phyloP scores from a whole-genome alignment of 2,113 vertebrate genomes.

The Pluvianellus socialis region DNA sequence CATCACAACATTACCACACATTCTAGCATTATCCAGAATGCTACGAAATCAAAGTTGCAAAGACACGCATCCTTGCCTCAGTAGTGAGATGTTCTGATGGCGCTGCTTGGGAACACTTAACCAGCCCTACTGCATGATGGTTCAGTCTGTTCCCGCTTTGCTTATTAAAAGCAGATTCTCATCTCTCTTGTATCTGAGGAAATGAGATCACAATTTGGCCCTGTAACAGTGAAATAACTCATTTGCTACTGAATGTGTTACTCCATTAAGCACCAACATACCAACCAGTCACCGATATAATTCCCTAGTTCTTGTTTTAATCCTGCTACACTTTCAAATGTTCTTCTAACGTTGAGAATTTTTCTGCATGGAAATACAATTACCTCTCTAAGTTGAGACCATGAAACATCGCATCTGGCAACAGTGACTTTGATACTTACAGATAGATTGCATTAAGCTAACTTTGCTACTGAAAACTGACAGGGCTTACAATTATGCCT shows the following conservation, averaged over 20 bases:
- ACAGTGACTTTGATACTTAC: background rate
- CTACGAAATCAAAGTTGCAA: background rate
- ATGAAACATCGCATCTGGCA: slow-evolving; percentile 4
- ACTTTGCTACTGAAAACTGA: slow-evolving; percentile 31
- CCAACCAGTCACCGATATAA: background rate
- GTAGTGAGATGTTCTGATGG: background rate
- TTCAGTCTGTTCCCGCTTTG: background rate
- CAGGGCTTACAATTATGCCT: slow-evolving; percentile 12
- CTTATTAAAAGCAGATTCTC: slow-evolving; percentile 12
- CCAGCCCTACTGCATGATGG: background rate
- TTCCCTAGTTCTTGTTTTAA: background rate
- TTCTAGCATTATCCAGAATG: background rate
- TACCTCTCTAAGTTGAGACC: slow-evolving; percentile 2
- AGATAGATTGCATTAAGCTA: slow-evolving; percentile 29
- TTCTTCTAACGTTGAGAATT: background rate
- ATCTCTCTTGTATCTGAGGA: background rate
- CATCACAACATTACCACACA: background rate
- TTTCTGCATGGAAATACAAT: background rate
- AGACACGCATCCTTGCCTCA: background rate
- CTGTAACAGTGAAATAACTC: background rate
- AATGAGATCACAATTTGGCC: background rate
- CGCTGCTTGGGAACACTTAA: background rate
- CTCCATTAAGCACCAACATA: background rate
- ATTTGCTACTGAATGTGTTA: background rate
- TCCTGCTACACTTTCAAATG: background rate